Evolutionary conservation across 2,797 vertebrate species (phyloP), one percentile per base, ranked within the genome.

Genomic region (Hapalemur alaotrensis): DNA sequence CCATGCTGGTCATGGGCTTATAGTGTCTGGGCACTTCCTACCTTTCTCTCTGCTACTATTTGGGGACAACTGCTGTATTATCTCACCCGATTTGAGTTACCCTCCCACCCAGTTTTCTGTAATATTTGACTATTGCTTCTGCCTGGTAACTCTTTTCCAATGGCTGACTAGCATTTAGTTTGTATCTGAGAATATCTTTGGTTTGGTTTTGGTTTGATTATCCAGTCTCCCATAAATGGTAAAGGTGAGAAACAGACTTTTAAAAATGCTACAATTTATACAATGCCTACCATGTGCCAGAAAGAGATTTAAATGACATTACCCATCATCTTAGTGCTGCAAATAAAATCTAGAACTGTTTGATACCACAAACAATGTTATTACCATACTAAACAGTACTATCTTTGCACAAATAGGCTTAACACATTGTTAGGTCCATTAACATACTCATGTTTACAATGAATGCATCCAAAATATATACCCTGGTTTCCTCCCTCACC

Each of bases 61-160:
- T 93, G 41, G 38, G 18, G 43, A 81, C 30, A 95, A 89, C 7
- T 90, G 20, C 20, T 78, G 2, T 46, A 76, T 54, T 70, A 67
- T 52, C 25, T 89, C 59, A 69, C 28, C 9, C 10, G 15, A 9
- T 73, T 72, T 67, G 5, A 48, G 9, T 61, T 82, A 52, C 50
- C 72, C 18, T 38, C 57, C 30, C 17, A 18, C 18, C 7, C 2
- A 43, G 83, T 70, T 89, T 70, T 89, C 41, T 63, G 0, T 88
- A 76, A n/a, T 85, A 57, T 91, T 78, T 72, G 28, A 67, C 13
- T 69, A 54, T 76, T 78, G 8, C 32, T 69, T 97, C 35, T 78
- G 11, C 7, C 4, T 70, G 2, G 67, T 54, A 59, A 73, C 12
- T 48, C 8, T 83, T 93, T 83, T 84, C 43, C 50, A 78, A 63